Evolutionary conservation across 2,888 invertebrate species (phyloP), one percentile per base, ranked within the genome.

Genomic region (Desoria tigrina): DNA sequence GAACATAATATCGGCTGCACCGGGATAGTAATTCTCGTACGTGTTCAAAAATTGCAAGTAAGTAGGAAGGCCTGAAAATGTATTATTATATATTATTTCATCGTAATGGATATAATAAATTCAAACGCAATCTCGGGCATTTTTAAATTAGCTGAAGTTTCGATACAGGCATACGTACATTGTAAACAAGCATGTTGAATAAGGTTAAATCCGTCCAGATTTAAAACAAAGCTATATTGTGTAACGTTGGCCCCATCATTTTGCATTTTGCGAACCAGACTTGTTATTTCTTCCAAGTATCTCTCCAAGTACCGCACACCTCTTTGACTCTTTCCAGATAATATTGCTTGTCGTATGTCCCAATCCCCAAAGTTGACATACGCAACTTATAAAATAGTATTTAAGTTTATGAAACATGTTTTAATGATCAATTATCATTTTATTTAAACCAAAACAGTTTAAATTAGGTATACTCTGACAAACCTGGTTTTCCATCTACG

Each of bases 1-100:
- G n/a, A n/a, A n/a, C 28, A 50, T 32, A n/a, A 42, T 58, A 24
- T 66, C 18, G 27, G 59, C 11, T 7, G 53, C 24, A 24, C 63
- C 66, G 14, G 66, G 66, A 42, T 32, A 66, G 2, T 66, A 63
- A 9, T 60, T 42, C 42, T 66, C 66, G 23, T 59, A 66, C 9
- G 39, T 39, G 16, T 39, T 39, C 16, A 39, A 11, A 16, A 39
- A 39, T 39, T 39, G 9, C 39, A 39, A 9, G 39, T 39, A 39
- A 39, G 9, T 16, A n/a, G n/a, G n/a, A n/a, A n/a, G n/a, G n/a
- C n/a, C n/a, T n/a, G n/a, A n/a, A n/a, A n/a, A n/a, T n/a, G n/a
- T n/a, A n/a, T n/a, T n/a, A n/a, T n/a, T n/a, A n/a, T n/a, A n/a
- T n/a, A n/a, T n/a, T n/a, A n/a, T n/a, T n/a, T n/a, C n/a, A n/a